A percentile compares a stretch with the other conserved stretches of the same genome.
Evolutionary conservation across 1,140 invertebrate genomes (phyloP).

Genomic region (Aphelinus certus): DNA sequence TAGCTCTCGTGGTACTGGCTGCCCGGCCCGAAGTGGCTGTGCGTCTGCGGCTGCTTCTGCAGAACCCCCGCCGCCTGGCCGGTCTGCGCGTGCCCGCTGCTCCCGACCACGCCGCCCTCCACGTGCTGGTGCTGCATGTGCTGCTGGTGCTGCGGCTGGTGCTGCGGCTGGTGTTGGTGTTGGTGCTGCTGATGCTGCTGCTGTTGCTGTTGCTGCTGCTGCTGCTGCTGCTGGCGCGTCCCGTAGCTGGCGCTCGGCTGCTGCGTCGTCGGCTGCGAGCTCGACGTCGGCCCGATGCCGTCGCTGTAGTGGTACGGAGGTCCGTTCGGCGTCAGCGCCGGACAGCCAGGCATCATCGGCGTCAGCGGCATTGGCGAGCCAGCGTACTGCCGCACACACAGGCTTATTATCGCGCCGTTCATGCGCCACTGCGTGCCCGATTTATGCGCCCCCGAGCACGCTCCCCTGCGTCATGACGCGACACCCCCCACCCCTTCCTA

Average conservation of each 20-base stretch:
- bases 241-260: conserved; percentile 65
- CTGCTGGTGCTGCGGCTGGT: neutral
- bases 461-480: too few relatives aligned
- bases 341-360: conserved; percentile 63
- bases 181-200: conserved; percentile 35
- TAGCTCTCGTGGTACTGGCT: conserved; percentile 65
- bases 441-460: too few relatives aligned
- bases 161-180: conserved; percentile 16
- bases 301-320: conserved; percentile 64
- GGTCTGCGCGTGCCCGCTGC: neutral
- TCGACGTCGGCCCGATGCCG: conserved; percentile 61
- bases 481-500: too few relatives aligned
- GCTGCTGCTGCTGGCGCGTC: conserved; percentile 58
- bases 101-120: neutral
- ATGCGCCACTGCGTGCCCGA: too few relatives aligned
- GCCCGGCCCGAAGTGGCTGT: conserved; percentile 53
- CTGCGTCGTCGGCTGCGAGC: conserved; percentile 67
- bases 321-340: conserved; percentile 61
- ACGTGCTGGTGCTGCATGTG: neutral
- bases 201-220: conserved; percentile 45
- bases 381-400: neutral
- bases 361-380: conserved; percentile 62
- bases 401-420: too few relatives aligned
- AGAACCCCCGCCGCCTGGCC: conserved; percentile 14
- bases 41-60: conserved; percentile 57